These are phyloP conservation scores for Misgurnus anguillicaudatus DNA, from an alignment of 2,113 vertebrate genomes.

Conservation along the genomic window DNA sequence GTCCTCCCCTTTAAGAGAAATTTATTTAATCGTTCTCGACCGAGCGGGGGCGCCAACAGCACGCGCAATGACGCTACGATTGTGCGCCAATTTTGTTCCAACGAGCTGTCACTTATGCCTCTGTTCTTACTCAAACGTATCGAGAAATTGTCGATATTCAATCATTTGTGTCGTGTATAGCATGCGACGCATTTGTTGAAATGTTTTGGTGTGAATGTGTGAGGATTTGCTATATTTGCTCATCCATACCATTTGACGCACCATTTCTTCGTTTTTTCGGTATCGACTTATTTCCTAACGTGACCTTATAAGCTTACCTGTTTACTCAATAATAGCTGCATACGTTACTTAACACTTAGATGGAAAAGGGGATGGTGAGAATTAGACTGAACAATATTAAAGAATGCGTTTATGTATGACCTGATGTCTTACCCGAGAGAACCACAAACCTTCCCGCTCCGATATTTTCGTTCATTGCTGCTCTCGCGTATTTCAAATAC, in stretches of 20 bases:
- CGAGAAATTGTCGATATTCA: not conserved
- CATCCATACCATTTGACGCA: not conserved
- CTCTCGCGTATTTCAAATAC: not conserved
- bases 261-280: not conserved
- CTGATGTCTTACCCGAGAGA: not conserved
- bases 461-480: not conserved
- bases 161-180: not conserved
- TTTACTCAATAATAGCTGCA: not conserved
- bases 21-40: not conserved
- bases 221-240: not conserved
- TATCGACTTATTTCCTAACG: not conserved
- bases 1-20: conserved; percentile 56
- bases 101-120: conserved; percentile 15
- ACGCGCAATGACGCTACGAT: not conserved
- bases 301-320: not conserved
- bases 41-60: conserved; percentile 52
- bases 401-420: not conserved
- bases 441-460: not conserved
- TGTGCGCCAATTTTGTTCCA: not conserved
- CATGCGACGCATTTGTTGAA: not conserved
- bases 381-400: not conserved
- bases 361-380: not conserved
- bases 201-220: not conserved
- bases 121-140: conserved; percentile 32
- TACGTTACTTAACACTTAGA: not conserved